Evolutionary conservation across 2,113 vertebrate genomes (phyloP).

Genomic region (Perca fluviatilis): DNA sequence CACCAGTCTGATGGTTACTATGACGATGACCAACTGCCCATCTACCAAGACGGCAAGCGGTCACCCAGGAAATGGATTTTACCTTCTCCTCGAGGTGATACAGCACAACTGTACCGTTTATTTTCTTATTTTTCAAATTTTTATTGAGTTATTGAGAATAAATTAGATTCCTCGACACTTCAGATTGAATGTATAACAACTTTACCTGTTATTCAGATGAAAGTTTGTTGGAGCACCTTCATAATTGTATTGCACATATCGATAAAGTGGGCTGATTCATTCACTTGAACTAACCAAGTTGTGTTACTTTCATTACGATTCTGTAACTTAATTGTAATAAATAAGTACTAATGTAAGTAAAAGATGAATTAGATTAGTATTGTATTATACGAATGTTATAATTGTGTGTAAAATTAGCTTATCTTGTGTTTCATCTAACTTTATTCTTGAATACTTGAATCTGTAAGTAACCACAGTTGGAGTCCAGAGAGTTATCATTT

Average conservation of each 20-base stretch:
- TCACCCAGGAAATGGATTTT: slow-evolving; percentile 92
- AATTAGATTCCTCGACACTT: background rate
- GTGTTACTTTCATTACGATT: background rate
- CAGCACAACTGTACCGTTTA: background rate
- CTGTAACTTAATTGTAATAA: background rate
- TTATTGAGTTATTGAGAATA: background rate
- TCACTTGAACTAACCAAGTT: background rate
- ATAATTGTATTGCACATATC: background rate
- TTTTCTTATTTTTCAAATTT: background rate
- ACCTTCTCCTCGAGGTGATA: slow-evolving; percentile 91
- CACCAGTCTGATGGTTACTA: slow-evolving; percentile 86
- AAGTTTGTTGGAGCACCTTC: background rate
- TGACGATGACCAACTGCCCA: slow-evolving; percentile 89
- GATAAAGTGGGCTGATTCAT: background rate
- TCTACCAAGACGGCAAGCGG: slow-evolving; percentile 85
- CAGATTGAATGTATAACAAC: background rate
- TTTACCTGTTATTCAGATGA: background rate
- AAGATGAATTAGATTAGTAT: background rate
- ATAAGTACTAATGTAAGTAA: background rate
- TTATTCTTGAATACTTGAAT: background rate
- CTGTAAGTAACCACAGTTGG: background rate
- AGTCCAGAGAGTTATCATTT: background rate
- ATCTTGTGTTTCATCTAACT: background rate
- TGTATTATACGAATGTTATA: background rate
- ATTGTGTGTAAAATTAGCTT: background rate